Evolutionary conservation across 2,113 vertebrate genomes (phyloP).

Genomic region (pig (Sus scrofa)): DNA sequence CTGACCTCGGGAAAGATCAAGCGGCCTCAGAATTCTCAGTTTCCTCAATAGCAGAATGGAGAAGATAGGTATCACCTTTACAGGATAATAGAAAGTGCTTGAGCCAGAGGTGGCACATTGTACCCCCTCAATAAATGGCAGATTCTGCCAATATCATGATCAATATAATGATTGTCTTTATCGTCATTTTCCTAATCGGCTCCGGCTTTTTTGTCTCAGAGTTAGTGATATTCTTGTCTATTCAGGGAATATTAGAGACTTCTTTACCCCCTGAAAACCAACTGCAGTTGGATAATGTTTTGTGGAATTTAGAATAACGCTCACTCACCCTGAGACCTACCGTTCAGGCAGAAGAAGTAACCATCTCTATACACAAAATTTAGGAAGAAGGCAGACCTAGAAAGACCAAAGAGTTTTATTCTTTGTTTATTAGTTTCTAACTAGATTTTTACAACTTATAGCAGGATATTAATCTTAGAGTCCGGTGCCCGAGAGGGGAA

Average conservation of each 20-base stretch:
- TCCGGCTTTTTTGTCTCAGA: neutral
- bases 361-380: neutral
- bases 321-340: neutral
- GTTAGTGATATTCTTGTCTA: conserved; percentile 18
- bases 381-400: neutral
- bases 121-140: neutral
- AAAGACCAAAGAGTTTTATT: neutral
- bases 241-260: neutral
- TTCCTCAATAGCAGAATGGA: neutral
- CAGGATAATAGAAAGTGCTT: neutral
- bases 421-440: neutral
- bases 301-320: neutral
- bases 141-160: neutral
- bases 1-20: conserved; percentile 17
- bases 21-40: neutral
- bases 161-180: neutral
- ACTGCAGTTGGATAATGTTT: neutral
- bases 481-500: neutral
- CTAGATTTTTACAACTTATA: neutral
- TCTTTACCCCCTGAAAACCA: neutral
- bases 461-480: conserved; percentile 13
- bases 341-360: neutral
- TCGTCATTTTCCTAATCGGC: neutral
- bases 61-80: neutral
- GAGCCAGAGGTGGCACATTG: neutral